Evolutionary conservation across 2,797 vertebrate species (phyloP).

Genomic region (Melanotaenia pygmaea): DNA sequence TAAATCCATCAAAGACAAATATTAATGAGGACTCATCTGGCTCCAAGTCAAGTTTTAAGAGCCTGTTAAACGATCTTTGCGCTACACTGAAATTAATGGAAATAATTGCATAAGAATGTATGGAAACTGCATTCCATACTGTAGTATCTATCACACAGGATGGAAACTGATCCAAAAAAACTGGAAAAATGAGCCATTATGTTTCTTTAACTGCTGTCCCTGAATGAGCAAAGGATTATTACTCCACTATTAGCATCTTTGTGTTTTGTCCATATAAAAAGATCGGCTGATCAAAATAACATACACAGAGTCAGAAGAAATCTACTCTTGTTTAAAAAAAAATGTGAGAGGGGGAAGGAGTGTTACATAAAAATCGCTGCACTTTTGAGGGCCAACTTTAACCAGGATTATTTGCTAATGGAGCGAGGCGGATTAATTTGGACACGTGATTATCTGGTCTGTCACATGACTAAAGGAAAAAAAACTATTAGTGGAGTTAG

Average conservation of each 20-base stretch:
- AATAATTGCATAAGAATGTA: background rate
- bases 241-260: background rate
- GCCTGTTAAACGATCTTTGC: conserved; percentile 8
- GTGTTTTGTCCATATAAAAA: conserved; percentile 8
- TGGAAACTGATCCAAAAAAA: background rate
- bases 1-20: conserved; percentile 7
- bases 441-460: conserved; percentile 42
- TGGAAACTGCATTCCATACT: background rate
- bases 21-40: conserved; percentile 18
- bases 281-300: conserved; percentile 16
- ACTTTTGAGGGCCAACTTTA: conserved; percentile 34
- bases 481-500: conserved; percentile 35
- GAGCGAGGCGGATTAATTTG: conserved; percentile 45
- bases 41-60: conserved; percentile 21
- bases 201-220: background rate
- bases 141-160: background rate
- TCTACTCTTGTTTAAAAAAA: conserved; percentile 11
- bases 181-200: no score
- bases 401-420: conserved; percentile 63
- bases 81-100: conserved; percentile 7
- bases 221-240: background rate
- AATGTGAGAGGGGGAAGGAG: conserved; percentile 2
- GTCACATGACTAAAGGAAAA: conserved; percentile 33
- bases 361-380: conserved; percentile 21
- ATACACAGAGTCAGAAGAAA: conserved; percentile 14